A percentile compares a stretch with the other conserved stretches of the same genome.
These are phyloP conservation scores for Sapajus apella DNA, from an alignment of 2,113 vertebrate species.

Conservation along the genomic window DNA sequence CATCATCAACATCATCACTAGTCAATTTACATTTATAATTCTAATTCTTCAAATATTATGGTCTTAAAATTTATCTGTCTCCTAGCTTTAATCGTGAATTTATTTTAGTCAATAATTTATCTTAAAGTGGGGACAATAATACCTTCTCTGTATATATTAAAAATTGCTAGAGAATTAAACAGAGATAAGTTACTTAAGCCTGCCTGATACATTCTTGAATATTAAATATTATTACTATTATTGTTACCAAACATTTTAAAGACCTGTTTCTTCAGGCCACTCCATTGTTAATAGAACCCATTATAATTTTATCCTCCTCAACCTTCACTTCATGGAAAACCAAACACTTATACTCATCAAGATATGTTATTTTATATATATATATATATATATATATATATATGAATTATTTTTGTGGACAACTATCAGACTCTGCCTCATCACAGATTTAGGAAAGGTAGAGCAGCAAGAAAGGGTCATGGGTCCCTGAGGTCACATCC, in stretches of 20 bases:
- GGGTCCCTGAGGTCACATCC: accelerated
- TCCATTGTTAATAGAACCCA: background rate
- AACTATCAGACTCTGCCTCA: background rate
- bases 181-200: background rate
- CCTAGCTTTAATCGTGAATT: background rate
- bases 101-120: background rate
- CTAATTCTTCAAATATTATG: background rate
- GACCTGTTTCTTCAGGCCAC: background rate
- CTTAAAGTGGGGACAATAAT: background rate
- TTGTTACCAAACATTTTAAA: background rate
- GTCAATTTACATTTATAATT: too few relatives aligned
- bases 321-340: background rate
- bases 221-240: background rate
- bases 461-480: background rate
- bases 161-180: background rate
- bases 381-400: too few relatives aligned
- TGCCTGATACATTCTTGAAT: background rate
- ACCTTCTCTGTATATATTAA: background rate
- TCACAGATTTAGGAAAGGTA: accelerated
- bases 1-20: too few relatives aligned
- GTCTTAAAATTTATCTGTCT: background rate
- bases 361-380: too few relatives aligned
- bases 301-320: background rate
- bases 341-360: background rate
- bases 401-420: background rate